Evolutionary conservation across 2,888 invertebrate genomes (phyloP).

Genomic region (Callosobruchus maculatus): DNA sequence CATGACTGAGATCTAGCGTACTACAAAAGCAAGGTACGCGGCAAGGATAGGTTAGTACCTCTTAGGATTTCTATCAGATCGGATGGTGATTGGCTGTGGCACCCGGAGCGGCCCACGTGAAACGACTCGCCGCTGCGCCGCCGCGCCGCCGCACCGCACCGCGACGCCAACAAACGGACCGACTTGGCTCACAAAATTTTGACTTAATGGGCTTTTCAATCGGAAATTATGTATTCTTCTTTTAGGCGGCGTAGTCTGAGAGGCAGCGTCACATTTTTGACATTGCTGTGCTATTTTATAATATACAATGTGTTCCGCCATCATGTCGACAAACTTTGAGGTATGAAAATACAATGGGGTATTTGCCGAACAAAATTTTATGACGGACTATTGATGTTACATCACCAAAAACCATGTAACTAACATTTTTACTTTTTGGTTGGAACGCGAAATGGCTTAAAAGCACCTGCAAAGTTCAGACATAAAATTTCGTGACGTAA

Average conservation of each 20-base stretch:
- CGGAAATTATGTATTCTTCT: background rate
- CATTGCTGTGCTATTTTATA: background rate
- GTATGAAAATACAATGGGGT: too few relatives aligned
- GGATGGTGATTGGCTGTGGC: constrained; percentile 36
- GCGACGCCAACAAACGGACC: background rate
- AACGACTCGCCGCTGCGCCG: too few relatives aligned
- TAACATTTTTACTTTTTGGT: too few relatives aligned
- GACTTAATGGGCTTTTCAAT: background rate
- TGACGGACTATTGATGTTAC: too few relatives aligned
- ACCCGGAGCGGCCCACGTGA: constrained; percentile 39
- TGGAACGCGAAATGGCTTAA: too few relatives aligned
- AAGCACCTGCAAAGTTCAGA: too few relatives aligned
- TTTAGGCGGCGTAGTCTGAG: background rate
- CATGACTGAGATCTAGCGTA: constrained; percentile 38
- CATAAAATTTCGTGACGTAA: too few relatives aligned
- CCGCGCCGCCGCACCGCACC: too few relatives aligned
- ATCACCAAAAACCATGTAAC: too few relatives aligned
- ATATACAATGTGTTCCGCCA: too few relatives aligned
- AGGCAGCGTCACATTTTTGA: background rate
- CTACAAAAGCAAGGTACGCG: constrained; percentile 38
- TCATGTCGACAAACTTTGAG: too few relatives aligned
- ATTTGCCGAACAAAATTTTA: too few relatives aligned
- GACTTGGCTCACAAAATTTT: background rate
- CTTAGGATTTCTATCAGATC: constrained; percentile 43
- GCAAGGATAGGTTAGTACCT: constrained; percentile 40